Evolutionary conservation across 2,797 vertebrate species (phyloP).

Genomic region (Enteromius afrohamiltoni): DNA sequence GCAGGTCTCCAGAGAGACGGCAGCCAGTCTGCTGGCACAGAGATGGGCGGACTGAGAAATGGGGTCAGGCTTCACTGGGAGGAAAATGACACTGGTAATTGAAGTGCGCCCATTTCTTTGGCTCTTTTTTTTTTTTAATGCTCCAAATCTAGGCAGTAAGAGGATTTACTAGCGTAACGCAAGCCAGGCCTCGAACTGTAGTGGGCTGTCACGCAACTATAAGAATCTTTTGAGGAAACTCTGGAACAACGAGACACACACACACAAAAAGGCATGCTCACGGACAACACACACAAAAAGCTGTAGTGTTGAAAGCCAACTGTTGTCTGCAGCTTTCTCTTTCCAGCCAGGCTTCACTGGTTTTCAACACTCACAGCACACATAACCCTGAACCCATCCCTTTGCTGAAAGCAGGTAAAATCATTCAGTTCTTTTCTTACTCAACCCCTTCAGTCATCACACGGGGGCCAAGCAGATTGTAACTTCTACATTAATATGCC

Average conservation of each 20-base stretch:
- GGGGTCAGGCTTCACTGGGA: conserved; percentile 42
- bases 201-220: conserved; percentile 52
- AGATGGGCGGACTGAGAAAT: conserved; percentile 25
- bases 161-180: conserved; percentile 51
- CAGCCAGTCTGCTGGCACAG: conserved; percentile 52
- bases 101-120: conserved; percentile 47
- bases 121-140: conserved; percentile 36
- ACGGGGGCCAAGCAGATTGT: neutral
- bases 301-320: conserved; percentile 20
- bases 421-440: conserved; percentile 4
- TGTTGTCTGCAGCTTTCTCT: conserved; percentile 39
- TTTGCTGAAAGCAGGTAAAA: conserved; percentile 43
- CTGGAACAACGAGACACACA: conserved; percentile 17
- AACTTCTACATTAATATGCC: conserved; percentile 9
- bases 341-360: conserved; percentile 21
- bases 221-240: conserved; percentile 32
- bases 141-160: conserved; percentile 51
- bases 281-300: conserved; percentile 36
- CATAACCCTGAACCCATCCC: conserved; percentile 31
- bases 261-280: neutral
- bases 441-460: conserved; percentile 25
- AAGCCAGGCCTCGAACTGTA: conserved; percentile 41
- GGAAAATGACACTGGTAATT: conserved; percentile 43
- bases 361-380: conserved; percentile 41
- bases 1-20: conserved; percentile 44